Percentiles rank a stretch among this genome's conserved stretches.
phyloP scores from a whole-genome alignment of 2,797 vertebrate genomes.

The Syngnathus acus region DNA sequence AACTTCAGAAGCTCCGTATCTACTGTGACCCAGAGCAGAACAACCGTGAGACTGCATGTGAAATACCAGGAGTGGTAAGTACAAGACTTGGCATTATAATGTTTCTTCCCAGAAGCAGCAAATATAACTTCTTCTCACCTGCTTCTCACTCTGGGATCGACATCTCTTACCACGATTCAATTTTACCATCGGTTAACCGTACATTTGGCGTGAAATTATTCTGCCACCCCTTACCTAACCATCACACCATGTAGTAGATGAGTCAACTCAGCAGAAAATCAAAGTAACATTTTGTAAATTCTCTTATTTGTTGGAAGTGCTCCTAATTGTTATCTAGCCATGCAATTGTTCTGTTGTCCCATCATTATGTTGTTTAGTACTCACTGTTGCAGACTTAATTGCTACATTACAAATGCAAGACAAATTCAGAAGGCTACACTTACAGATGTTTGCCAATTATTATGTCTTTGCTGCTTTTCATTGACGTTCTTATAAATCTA shows the following conservation, averaged over 20 bases:
- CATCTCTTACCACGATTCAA: constrained; percentile 28
- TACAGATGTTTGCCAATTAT: constrained; percentile 20
- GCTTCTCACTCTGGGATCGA: constrained; percentile 24
- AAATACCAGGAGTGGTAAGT: constrained; percentile 96
- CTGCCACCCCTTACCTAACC: constrained; percentile 10
- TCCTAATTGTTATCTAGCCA: constrained; percentile 31
- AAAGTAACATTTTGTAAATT: constrained; percentile 36
- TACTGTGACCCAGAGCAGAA: constrained; percentile 98
- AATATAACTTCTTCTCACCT: constrained; percentile 28
- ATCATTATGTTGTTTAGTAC: constrained; percentile 40
- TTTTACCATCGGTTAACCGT: constrained; percentile 22
- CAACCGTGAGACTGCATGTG: constrained; percentile 87
- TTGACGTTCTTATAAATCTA: neutral
- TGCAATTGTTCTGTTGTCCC: constrained; percentile 27
- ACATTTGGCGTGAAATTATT: constrained; percentile 1
- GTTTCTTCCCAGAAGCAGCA: constrained; percentile 20
- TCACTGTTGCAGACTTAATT: constrained; percentile 19
- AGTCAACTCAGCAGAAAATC: constrained; percentile 11
- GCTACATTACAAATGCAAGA: constrained; percentile 39
- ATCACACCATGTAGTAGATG: constrained; percentile 1
- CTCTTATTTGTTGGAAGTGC: constrained; percentile 29
- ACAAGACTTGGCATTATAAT: constrained; percentile 8
- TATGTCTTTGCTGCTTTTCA: constrained; percentile 10
- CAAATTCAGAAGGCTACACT: constrained; percentile 19
- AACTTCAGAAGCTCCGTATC: constrained; percentile 92